Evolutionary conservation across 2,113 vertebrate species (phyloP).

Genomic region (Thermophis baileyi): DNA sequence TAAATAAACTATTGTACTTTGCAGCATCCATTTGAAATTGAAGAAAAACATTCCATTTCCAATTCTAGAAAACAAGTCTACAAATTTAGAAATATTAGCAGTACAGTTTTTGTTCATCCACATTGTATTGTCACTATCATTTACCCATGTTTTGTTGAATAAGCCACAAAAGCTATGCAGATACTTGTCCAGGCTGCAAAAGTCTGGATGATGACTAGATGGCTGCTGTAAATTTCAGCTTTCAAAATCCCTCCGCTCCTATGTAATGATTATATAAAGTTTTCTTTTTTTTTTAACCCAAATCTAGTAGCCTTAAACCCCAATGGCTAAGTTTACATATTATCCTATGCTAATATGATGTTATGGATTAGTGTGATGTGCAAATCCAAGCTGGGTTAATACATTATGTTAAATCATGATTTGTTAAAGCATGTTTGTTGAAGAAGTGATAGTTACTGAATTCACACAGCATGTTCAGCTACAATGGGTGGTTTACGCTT

Average conservation of each 20-base stretch:
- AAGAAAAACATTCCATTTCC: neutral
- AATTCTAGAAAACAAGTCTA: neutral
- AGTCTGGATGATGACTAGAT: neutral
- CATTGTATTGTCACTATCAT: neutral
- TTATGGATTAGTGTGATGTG: neutral
- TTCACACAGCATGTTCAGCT: neutral
- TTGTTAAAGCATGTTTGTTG: neutral
- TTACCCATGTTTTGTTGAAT: neutral
- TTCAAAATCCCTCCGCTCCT: neutral
- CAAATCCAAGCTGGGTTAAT: neutral
- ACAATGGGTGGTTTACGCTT: neutral
- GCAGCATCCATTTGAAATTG: neutral
- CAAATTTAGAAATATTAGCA: neutral
- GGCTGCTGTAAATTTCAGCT: neutral
- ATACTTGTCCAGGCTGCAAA: neutral
- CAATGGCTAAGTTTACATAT: neutral
- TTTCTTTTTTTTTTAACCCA: neutral
- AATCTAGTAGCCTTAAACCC: neutral
- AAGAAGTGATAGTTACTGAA: neutral
- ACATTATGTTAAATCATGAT: neutral
- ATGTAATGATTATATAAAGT: neutral
- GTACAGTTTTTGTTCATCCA: neutral
- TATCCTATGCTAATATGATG: neutral
- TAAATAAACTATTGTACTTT: neutral
- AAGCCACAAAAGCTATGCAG: neutral